Conservation (phyloP, 2,888 invertebrate genomes). For the Pammene fasciana region DNA sequence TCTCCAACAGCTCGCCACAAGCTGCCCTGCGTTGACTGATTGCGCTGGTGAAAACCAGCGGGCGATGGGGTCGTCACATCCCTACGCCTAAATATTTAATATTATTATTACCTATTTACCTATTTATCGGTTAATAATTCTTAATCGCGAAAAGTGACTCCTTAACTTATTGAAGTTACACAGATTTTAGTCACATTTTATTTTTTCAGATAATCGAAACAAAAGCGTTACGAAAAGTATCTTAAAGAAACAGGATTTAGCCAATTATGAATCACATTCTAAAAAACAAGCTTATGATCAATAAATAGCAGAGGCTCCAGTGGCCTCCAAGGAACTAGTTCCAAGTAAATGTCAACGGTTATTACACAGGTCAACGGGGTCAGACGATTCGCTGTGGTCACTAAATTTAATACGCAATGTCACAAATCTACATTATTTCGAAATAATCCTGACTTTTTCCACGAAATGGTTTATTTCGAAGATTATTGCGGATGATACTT, state of each 20-base stretch:
- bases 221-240: neutral
- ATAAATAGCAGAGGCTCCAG: constrained; percentile 52
- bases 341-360: constrained; percentile 72
- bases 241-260: neutral
- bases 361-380: constrained; percentile 71
- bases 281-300: constrained; percentile 54
- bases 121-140: too few relatives aligned
- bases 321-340: constrained; percentile 69
- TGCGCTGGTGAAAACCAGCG: too few relatives aligned
- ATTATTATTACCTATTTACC: too few relatives aligned
- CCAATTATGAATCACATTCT: constrained; percentile 44
- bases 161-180: neutral
- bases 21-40: too few relatives aligned
- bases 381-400: constrained; percentile 48
- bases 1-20: too few relatives aligned
- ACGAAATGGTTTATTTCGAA: too few relatives aligned
- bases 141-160: neutral
- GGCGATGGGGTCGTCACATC: too few relatives aligned
- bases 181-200: neutral
- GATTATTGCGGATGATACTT: too few relatives aligned
- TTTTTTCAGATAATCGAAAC: neutral
- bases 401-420: constrained; percentile 45
- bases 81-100: too few relatives aligned
- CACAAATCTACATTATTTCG: constrained; percentile 19
- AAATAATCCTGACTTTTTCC: too few relatives aligned